Conservation (phyloP, 37 sponge, comb jelly and placozoan genomes). For the Bolinopsis microptera region DNA sequence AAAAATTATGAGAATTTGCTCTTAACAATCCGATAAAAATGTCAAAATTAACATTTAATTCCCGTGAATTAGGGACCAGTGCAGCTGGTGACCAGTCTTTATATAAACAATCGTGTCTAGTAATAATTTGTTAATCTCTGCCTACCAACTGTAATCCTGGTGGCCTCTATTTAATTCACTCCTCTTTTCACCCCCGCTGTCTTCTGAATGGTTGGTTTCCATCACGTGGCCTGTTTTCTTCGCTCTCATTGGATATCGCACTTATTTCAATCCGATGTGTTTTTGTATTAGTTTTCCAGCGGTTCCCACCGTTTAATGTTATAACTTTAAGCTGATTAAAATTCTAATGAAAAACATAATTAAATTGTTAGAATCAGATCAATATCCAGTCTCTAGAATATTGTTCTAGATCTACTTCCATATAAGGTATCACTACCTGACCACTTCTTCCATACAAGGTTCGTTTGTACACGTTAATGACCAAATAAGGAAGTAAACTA, state of each 20-base stretch:
- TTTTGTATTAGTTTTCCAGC: constrained; percentile 38
- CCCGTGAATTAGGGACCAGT: background rate
- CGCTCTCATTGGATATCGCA: background rate
- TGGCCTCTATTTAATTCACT: background rate
- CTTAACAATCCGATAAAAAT: background rate
- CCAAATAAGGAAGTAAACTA: constrained; percentile 9
- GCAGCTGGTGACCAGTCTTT: background rate
- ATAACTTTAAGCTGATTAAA: background rate
- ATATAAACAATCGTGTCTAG: background rate
- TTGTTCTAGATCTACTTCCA: background rate
- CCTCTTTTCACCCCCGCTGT: background rate
- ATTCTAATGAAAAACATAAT: constrained; percentile 30
- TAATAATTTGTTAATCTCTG: background rate
- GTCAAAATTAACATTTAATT: background rate
- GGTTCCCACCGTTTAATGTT: constrained; percentile 14
- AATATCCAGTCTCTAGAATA: background rate
- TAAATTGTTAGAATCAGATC: background rate
- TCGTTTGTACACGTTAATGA: background rate
- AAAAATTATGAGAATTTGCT: constrained; percentile 25
- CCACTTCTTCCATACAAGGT: background rate
- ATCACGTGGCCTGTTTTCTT: background rate
- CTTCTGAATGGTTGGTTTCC: background rate
- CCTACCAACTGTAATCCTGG: background rate
- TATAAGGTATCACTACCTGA: background rate
- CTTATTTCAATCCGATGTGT: background rate